Percentiles rank a stretch among this genome's conserved stretches.
Evolutionary conservation across 2,797 vertebrate genomes (phyloP).

Genomic region (Leucoraja ocellata): DNA sequence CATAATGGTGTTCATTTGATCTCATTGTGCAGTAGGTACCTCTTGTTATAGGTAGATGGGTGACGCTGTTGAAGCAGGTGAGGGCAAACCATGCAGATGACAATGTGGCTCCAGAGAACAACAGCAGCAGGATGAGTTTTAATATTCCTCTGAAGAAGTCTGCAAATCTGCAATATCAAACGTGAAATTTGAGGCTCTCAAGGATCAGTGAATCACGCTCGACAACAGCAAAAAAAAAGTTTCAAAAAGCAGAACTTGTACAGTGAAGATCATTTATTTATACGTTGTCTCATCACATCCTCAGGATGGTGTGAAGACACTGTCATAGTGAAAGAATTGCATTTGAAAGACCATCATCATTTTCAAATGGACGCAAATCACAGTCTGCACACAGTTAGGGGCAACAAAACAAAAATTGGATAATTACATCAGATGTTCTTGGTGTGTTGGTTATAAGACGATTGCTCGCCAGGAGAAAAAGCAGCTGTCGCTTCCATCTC

Average conservation of each 20-base stretch:
- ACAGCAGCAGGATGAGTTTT: conserved; percentile 89
- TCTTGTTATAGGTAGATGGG: conserved; percentile 89
- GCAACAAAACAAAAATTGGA: neutral
- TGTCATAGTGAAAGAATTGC: conserved; percentile 42
- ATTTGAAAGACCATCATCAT: conserved; percentile 40
- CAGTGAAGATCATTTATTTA: neutral
- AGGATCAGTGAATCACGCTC: neutral
- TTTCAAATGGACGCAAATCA: neutral
- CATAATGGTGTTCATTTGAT: neutral
- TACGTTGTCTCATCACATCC: neutral
- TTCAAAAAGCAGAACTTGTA: neutral
- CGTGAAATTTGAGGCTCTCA: neutral
- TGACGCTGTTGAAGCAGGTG: conserved; percentile 79
- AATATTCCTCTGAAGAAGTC: conserved; percentile 94
- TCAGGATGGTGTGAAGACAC: conserved; percentile 3
- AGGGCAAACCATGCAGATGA: conserved; percentile 93
- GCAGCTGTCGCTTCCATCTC: conserved; percentile 40
- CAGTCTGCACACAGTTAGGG: neutral
- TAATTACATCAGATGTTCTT: neutral
- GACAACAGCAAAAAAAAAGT: neutral
- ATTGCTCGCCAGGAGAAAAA: neutral
- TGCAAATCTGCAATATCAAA: conserved; percentile 72
- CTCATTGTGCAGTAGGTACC: conserved; percentile 55
- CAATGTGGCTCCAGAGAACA: conserved; percentile 85
- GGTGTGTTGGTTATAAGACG: neutral